Conservation (phyloP, 2,888 invertebrate genomes). For the Drosophila pullipes region DNA sequence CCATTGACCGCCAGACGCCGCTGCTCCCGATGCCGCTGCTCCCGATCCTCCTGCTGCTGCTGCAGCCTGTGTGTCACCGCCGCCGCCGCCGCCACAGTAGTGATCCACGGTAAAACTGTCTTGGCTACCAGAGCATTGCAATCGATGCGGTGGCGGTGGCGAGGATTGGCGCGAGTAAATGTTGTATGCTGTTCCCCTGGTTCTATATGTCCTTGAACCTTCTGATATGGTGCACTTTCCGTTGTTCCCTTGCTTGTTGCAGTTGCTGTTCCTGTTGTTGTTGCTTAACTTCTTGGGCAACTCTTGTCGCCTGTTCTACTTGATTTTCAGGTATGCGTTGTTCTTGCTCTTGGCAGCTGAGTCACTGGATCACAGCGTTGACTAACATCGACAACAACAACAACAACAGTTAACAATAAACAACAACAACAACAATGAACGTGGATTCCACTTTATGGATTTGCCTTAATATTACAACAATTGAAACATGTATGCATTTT, state of each 20-base stretch:
- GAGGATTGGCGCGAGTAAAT: slow-evolving; percentile 86
- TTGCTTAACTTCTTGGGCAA: slow-evolving; percentile 13
- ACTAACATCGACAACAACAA: slow-evolving; percentile 46
- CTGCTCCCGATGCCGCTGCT: slow-evolving; percentile 58
- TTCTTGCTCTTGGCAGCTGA: slow-evolving; percentile 12
- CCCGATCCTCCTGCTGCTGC: slow-evolving; percentile 60
- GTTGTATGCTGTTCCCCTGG: slow-evolving; percentile 65
- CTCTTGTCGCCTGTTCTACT: slow-evolving; percentile 35
- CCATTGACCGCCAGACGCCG: slow-evolving; percentile 74
- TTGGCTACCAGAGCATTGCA: slow-evolving; percentile 86
- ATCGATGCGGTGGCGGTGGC: slow-evolving; percentile 86
- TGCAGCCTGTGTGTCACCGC: slow-evolving; percentile 75
- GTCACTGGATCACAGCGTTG: slow-evolving; percentile 34
- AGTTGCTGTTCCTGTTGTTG: slow-evolving; percentile 6
- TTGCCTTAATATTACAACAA: slow-evolving; percentile 51
- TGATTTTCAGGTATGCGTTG: slow-evolving; percentile 4
- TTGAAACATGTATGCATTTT: slow-evolving; percentile 37
- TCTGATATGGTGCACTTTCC: slow-evolving; percentile 54
- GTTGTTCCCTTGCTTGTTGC: slow-evolving; percentile 12
- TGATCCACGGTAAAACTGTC: slow-evolving; percentile 86
- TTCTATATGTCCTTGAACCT: slow-evolving; percentile 31
- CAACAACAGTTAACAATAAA: slow-evolving; percentile 45
- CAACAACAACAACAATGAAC: slow-evolving; percentile 49
- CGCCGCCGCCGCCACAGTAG: slow-evolving; percentile 85
- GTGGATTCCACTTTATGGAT: slow-evolving; percentile 18